Conservation (phyloP, 2,888 invertebrate species). For the Calephelis perditalis region DNA sequence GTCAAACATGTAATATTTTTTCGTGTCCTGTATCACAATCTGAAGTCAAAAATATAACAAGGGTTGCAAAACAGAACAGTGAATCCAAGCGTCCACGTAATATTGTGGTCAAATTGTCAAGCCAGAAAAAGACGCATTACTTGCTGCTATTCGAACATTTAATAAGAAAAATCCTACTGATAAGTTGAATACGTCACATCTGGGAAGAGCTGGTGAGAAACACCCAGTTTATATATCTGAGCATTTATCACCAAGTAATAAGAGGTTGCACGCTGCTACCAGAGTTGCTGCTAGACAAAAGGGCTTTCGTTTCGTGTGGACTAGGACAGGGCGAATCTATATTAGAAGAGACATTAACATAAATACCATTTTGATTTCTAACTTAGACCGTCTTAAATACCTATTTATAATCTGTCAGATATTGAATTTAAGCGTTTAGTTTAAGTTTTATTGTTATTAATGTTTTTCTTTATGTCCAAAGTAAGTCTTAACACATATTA, state of each 20-base stretch:
- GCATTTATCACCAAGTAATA: slow-evolving; percentile 3
- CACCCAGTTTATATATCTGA: background rate
- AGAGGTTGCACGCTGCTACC: slow-evolving; percentile 2
- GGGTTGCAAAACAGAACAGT: slow-evolving; percentile 22
- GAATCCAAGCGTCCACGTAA: slow-evolving; percentile 21
- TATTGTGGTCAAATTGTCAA: slow-evolving; percentile 18
- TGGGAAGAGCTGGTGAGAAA: background rate
- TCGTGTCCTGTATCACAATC: slow-evolving; percentile 19
- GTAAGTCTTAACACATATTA: background rate
- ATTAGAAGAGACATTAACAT: background rate
- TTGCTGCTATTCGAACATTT: slow-evolving; percentile 19
- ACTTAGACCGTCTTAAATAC: background rate
- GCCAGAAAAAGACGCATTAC: slow-evolving; percentile 17
- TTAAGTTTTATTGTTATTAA: background rate
- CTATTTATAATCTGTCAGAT: background rate
- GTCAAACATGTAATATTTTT: slow-evolving; percentile 21
- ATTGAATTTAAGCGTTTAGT: background rate
- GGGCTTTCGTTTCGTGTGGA: slow-evolving; percentile 1
- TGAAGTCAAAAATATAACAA: slow-evolving; percentile 15
- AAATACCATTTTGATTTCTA: background rate
- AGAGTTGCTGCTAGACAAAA: background rate
- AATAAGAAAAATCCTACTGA: slow-evolving; percentile 19
- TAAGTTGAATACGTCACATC: slow-evolving; percentile 1
- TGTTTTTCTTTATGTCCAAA: background rate
- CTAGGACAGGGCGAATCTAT: background rate